Evolutionary conservation across 2,113 vertebrate genomes (phyloP), one percentile per base, ranked within the genome.

Genomic region (Hippocampus barbouri): DNA sequence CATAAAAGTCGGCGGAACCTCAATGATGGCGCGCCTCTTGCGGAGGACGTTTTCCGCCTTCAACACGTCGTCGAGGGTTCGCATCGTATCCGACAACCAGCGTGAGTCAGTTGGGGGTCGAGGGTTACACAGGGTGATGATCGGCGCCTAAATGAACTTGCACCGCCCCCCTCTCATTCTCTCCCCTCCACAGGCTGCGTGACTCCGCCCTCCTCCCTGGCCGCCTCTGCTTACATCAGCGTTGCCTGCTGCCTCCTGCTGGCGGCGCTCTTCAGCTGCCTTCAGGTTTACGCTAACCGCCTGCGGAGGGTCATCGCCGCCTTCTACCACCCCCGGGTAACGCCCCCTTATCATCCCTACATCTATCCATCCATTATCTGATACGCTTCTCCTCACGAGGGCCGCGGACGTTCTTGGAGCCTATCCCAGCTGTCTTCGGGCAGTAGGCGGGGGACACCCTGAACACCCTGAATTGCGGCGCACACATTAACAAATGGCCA

Each of bases 261-360:
- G 27, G 79, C 94, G 70, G 69, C 45, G 8, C 66, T 94, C 3
- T 86, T 94, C 73, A 94, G 93, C 87, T 75, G 93, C 47, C 38
- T 85, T 1, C 94, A 97, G 77, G 92, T 93, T 18, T 97, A 95
- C 63, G 85, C 75, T 4, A 93, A 93, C 83, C 92, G 96, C 5
- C 88, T 97, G 69, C 90, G 93, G 4, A 90, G 93, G 0, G 90
- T 83, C 88, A 94, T 96, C 0, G 85, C 93, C 0, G 83, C 95
- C 60, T 95, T 93, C 89, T 96, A 86, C 82, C 91, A 94, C 78
- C 95, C 95, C 34, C 89, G 95, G 94, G 96, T 96, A 74, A 27
- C 43, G 45, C 15, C 21, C n/a, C 9, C 14, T 41, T 27, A 27
- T 3, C 38, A 5, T 30, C 23, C 66, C 16, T 16, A 12, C 43